A percentile compares a stretch with the other conserved stretches of the same genome.
Evolutionary conservation across 2,113 vertebrate genomes (phyloP).

Genomic region (Guaruba guarouba): DNA sequence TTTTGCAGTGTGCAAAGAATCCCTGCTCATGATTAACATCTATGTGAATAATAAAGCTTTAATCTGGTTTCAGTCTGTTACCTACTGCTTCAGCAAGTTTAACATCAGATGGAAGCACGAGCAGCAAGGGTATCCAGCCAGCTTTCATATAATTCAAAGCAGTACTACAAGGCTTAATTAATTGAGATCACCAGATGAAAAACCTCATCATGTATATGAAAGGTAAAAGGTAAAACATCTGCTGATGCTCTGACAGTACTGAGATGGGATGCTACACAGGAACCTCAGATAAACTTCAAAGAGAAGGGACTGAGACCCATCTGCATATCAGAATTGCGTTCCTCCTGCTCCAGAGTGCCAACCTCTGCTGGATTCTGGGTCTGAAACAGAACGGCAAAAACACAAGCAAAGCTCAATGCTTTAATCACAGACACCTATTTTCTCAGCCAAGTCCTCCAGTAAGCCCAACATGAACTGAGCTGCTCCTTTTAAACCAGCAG

Average conservation of each 20-base stretch:
- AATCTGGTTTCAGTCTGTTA: constrained; percentile 50
- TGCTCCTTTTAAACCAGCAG: constrained; percentile 31
- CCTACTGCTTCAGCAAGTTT: constrained; percentile 45
- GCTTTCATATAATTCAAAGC: constrained; percentile 1
- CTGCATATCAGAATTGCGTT: background rate
- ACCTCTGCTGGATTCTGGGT: background rate
- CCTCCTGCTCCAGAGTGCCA: background rate
- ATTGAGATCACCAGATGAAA: constrained; percentile 42
- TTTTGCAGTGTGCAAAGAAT: background rate
- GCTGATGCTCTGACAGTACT: background rate
- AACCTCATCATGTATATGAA: background rate
- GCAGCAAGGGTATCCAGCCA: constrained; percentile 30
- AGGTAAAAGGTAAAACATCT: constrained; percentile 27
- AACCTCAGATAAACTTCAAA: background rate
- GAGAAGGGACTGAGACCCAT: background rate
- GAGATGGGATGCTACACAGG: background rate
- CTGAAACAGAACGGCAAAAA: background rate
- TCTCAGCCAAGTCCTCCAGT: background rate
- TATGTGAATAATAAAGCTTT: constrained; percentile 54
- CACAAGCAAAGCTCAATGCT: background rate
- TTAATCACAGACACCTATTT: background rate
- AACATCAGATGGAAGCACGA: constrained; percentile 40
- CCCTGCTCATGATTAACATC: constrained; percentile 31
- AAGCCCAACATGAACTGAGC: constrained; percentile 9
- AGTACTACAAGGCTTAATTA: constrained; percentile 41